phyloP scores from a whole-genome alignment of 2,113 vertebrate species.

The western clawed frog (Xenopus tropicalis) region UCB_Xtro_10.0 CM004449.2:77736501-77737000 shows the following conservation, averaged over 20 bases:
- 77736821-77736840: neutral
- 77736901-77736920: neutral
- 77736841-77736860: neutral
- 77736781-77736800: conserved; percentile 9
- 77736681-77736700: conserved; percentile 47
- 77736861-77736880: conserved; percentile 9
- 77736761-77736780: conserved; percentile 26
- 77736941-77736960: neutral
- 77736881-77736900: neutral
- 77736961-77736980: no score
- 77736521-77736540: conserved; percentile 92
- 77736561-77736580: conserved; percentile 95
- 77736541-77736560: conserved; percentile 94
- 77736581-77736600: conserved; percentile 97
- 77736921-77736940: neutral
- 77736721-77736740: neutral
- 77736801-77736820: conserved; percentile 3
- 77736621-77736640: conserved; percentile 40
- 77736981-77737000: no score
- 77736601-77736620: conserved; percentile 90
- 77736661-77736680: conserved; percentile 49
- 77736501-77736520: conserved; percentile 95
- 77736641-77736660: conserved; percentile 9
- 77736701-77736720: neutral
- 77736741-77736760: conserved; percentile 1